Percentiles rank a stretch among this genome's conserved stretches.
Conservation (phyloP, 2,797 vertebrate species). For the Lutra lutra region DNA sequence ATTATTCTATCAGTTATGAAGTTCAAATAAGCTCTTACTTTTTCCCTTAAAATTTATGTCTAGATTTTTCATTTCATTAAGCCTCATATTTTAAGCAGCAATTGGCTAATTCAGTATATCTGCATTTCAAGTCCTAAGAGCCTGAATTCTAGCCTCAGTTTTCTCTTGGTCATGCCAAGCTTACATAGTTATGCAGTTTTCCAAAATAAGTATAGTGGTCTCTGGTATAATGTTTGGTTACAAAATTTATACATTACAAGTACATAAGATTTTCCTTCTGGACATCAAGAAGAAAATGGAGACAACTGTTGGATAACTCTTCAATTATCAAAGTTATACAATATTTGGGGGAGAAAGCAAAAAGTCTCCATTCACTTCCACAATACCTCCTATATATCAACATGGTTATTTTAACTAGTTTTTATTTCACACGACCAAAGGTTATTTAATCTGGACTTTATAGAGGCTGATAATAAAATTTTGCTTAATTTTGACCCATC, state of each 20-base stretch:
- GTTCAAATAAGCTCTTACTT: background rate
- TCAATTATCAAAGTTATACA: background rate
- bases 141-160: background rate
- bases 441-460: conserved; percentile 20
- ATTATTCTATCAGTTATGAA: conserved; percentile 34
- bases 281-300: background rate
- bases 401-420: background rate
- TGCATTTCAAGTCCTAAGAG: conserved; percentile 11
- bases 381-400: background rate
- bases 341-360: background rate
- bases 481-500: background rate
- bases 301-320: background rate
- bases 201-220: background rate
- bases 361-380: background rate
- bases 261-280: background rate
- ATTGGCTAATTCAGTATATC: background rate
- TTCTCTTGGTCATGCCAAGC: conserved; percentile 6
- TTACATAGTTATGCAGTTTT: background rate
- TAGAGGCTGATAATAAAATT: background rate
- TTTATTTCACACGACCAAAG: background rate
- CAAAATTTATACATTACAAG: conserved; percentile 32
- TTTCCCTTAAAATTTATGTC: background rate
- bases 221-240: background rate
- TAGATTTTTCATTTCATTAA: conserved; percentile 42
- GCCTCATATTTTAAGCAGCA: conserved; percentile 26